A percentile compares a stretch with the other conserved stretches of the same genome.
phyloP scores from a whole-genome alignment of 2,888 invertebrate species.

The Lepidochrysops patricia region DNA sequence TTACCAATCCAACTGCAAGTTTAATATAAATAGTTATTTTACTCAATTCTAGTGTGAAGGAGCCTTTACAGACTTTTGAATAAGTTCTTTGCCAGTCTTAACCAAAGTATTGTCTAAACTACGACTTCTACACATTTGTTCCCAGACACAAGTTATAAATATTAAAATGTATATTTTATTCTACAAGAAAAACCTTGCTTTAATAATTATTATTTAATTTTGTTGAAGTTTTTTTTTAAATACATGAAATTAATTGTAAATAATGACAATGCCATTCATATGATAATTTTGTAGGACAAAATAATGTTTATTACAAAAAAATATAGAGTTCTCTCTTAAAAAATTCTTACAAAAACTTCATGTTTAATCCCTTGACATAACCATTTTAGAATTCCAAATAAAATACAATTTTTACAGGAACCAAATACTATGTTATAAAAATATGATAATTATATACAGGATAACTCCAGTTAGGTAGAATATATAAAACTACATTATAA shows the following conservation, averaged over 20 bases:
- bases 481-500: not conserved
- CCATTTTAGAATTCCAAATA: too few relatives aligned
- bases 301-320: not conserved
- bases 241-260: not conserved
- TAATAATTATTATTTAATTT: not conserved
- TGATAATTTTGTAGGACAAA: not conserved
- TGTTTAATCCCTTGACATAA: too few relatives aligned
- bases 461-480: constrained; percentile 14
- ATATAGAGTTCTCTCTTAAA: not conserved
- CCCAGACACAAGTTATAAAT: constrained; percentile 2
- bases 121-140: constrained; percentile 10
- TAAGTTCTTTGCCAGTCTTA: constrained; percentile 3
- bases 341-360: not conserved
- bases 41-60: not conserved
- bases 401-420: constrained; percentile 5
- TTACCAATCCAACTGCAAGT: too few relatives aligned
- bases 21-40: too few relatives aligned
- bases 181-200: not conserved
- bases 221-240: not conserved
- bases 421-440: not conserved
- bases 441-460: constrained; percentile 7
- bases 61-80: not conserved
- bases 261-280: not conserved
- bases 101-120: constrained; percentile 8
- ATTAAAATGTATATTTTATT: constrained; percentile 7